Percentiles rank a stretch among this genome's conserved stretches.
Evolutionary conservation across 2,797 vertebrate genomes (phyloP).

Genomic region (Anolis apletophallus): DNA sequence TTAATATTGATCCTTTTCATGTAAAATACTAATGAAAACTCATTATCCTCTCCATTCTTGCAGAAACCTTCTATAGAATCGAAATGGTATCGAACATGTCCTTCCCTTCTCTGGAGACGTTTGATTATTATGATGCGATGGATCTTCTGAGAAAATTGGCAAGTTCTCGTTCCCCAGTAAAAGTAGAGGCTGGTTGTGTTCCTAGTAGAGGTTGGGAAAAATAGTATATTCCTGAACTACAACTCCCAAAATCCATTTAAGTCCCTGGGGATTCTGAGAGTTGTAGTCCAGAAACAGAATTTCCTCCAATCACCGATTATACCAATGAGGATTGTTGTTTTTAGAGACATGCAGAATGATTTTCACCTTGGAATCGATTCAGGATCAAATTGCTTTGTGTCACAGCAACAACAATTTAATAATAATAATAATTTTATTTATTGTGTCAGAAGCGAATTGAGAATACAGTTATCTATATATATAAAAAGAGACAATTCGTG

Average conservation of each 20-base stretch:
- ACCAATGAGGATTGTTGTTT: no score
- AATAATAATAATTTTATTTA: no score
- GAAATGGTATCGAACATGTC: conserved; percentile 64
- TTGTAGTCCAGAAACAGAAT: not conserved
- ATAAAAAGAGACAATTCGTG: no score
- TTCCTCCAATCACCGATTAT: not conserved
- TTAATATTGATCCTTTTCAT: no score
- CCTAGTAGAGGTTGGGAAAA: no score
- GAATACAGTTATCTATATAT: no score
- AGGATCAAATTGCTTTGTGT: not conserved
- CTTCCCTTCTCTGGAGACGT: conserved; percentile 50
- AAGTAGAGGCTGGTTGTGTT: no score
- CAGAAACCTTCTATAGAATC: conserved; percentile 73
- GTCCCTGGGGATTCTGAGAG: not conserved
- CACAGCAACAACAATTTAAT: no score
- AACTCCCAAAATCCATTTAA: not conserved
- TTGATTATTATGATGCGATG: conserved; percentile 57
- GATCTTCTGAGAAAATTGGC: conserved; percentile 69
- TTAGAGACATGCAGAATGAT: not conserved
- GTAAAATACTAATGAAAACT: no score
- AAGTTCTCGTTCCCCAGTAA: conserved; percentile 26
- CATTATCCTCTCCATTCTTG: conserved; percentile 51
- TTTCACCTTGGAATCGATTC: not conserved
- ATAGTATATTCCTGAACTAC: not conserved
- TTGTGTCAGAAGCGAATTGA: no score